Percentiles rank a stretch among this genome's conserved stretches.
These are phyloP conservation scores for Metallyticus violacea DNA, from an alignment of 2,888 invertebrate genomes.

Conservation along the genomic window DNA sequence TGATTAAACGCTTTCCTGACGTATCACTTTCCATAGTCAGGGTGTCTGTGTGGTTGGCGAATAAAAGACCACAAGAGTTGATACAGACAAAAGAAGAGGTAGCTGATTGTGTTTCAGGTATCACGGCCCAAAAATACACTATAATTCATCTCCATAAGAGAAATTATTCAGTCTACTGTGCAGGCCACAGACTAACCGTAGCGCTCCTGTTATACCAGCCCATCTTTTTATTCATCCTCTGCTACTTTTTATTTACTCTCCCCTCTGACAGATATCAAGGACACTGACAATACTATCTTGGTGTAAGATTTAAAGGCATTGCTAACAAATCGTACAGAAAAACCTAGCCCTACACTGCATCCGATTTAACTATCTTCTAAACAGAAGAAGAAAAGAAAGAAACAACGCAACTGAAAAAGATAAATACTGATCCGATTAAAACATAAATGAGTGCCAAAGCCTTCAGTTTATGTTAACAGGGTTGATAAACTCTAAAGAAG, in stretches of 20 bases:
- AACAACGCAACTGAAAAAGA: not conserved
- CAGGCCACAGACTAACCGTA: not conserved
- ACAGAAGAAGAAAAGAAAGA: not conserved
- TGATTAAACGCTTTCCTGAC: not conserved
- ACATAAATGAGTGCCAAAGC: not conserved
- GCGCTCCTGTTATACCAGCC: not conserved
- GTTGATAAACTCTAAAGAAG: no score
- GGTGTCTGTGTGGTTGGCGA: not conserved
- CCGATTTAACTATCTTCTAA: not conserved
- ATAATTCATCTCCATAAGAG: not conserved
- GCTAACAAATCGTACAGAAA: not conserved
- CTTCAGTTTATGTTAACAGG: no score
- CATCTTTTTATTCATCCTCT: not conserved
- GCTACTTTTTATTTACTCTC: not conserved
- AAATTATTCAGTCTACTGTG: not conserved
- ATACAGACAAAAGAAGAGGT: not conserved
- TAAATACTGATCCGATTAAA: not conserved
- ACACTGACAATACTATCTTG: not conserved
- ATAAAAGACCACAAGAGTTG: not conserved
- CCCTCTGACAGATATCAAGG: not conserved
- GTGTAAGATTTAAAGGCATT: not conserved
- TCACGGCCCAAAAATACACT: not conserved
- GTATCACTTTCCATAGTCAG: not conserved
- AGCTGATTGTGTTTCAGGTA: not conserved
- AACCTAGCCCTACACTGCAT: not conserved